Conservation (phyloP, 2,797 vertebrate genomes). For the Siniperca scherzeri region DNA sequence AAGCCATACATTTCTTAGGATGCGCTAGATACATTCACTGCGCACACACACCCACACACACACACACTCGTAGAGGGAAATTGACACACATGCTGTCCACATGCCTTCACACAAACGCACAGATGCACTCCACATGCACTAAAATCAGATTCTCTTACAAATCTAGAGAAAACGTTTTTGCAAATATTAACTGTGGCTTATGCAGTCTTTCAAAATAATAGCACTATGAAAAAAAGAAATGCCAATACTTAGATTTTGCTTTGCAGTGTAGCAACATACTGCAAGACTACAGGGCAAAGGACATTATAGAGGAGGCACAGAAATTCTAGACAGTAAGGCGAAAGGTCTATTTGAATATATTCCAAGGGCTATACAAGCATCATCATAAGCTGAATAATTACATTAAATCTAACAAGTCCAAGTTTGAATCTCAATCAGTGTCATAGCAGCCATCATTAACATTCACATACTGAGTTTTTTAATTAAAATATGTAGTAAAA, state of each 20-base stretch:
- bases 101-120: conserved; percentile 73
- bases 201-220: conserved; percentile 79
- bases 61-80: conserved; percentile 48
- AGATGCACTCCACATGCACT: conserved; percentile 75
- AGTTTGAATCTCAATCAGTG: conserved; percentile 72
- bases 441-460: conserved; percentile 68
- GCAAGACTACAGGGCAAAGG: conserved; percentile 68
- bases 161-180: conserved; percentile 60
- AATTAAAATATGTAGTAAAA: conserved; percentile 74
- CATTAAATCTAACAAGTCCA: conserved; percentile 71
- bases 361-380: conserved; percentile 87
- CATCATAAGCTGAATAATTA: conserved; percentile 73
- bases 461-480: conserved; percentile 61
- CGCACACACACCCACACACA: conserved; percentile 46
- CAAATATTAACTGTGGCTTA: conserved; percentile 82
- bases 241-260: conserved; percentile 79
- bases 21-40: conserved; percentile 78
- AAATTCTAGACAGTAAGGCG: conserved; percentile 57
- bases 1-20: conserved; percentile 98
- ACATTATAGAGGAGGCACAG: conserved; percentile 61
- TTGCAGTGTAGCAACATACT: conserved; percentile 74
- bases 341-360: conserved; percentile 78
- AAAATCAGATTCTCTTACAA: conserved; percentile 64
- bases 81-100: conserved; percentile 69
- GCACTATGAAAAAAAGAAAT: conserved; percentile 65